A percentile compares a stretch with the other conserved stretches of the same genome.
Evolutionary conservation across 2,113 vertebrate genomes (phyloP).

Genomic region (Halcyon malimbica): DNA sequence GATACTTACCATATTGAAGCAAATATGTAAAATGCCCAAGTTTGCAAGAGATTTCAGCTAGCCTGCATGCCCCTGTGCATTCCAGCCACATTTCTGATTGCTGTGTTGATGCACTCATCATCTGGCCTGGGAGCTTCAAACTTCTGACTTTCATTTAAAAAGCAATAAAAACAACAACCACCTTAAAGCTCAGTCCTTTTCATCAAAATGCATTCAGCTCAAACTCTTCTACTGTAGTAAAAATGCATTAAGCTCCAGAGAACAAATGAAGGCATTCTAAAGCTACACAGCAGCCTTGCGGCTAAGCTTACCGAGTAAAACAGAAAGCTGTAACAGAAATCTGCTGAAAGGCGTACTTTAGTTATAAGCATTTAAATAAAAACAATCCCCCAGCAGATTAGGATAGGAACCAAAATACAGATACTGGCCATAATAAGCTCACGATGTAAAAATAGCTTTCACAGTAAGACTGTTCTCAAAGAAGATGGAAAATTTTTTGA

Average conservation of each 20-base stretch:
- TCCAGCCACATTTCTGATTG: not conserved
- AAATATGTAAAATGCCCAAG: not conserved
- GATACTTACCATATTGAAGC: not conserved
- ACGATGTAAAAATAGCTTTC: not conserved
- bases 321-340: slow-evolving; percentile 1
- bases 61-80: not conserved
- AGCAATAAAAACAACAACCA: not conserved
- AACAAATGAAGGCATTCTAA: slow-evolving; percentile 8
- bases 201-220: not conserved
- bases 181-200: not conserved
- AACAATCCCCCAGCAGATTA: not conserved
- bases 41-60: not conserved
- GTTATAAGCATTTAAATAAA: slow-evolving; percentile 22
- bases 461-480: not conserved
- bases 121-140: not conserved
- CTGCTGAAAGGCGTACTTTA: slow-evolving; percentile 10
- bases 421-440: not conserved
- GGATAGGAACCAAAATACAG: not conserved
- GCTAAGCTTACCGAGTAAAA: not conserved
- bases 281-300: not conserved
- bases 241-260: not conserved
- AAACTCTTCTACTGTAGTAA: not conserved
- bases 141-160: slow-evolving; percentile 7
- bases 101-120: not conserved
- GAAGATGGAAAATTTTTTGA: not conserved